Evolutionary conservation across 2,113 vertebrate species (phyloP).

Genomic region (Prunella fulvescens): DNA sequence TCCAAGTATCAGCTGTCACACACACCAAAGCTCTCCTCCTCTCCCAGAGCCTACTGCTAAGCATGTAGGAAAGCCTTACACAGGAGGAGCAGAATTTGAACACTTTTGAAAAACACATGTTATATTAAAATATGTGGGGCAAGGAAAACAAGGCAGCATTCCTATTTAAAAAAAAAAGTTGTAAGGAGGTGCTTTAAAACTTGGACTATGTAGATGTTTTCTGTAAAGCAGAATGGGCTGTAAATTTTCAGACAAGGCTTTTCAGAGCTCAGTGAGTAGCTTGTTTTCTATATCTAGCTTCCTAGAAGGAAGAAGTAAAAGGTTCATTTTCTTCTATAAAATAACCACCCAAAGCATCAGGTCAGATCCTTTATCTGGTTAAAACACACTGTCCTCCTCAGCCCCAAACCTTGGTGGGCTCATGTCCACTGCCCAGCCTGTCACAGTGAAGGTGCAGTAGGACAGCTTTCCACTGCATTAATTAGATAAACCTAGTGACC

Average conservation of each 20-base stretch:
- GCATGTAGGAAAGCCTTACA: neutral
- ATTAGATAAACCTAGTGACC: neutral
- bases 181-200: neutral
- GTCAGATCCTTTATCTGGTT: neutral
- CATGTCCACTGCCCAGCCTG: neutral
- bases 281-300: neutral
- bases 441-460: neutral
- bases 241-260: neutral
- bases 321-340: neutral
- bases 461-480: neutral
- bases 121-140: neutral
- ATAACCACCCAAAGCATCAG: neutral
- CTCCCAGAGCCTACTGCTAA: neutral
- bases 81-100: neutral
- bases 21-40: neutral
- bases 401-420: neutral
- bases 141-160: neutral
- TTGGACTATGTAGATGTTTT: neutral
- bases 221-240: neutral
- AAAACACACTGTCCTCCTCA: neutral
- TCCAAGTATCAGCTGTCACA: neutral
- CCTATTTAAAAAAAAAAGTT: neutral
- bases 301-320: neutral
- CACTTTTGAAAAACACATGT: neutral
- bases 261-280: neutral